Evolutionary conservation across 2,797 vertebrate genomes (phyloP), one percentile per base, ranked within the genome.

Genomic region (Picus viridis): DNA sequence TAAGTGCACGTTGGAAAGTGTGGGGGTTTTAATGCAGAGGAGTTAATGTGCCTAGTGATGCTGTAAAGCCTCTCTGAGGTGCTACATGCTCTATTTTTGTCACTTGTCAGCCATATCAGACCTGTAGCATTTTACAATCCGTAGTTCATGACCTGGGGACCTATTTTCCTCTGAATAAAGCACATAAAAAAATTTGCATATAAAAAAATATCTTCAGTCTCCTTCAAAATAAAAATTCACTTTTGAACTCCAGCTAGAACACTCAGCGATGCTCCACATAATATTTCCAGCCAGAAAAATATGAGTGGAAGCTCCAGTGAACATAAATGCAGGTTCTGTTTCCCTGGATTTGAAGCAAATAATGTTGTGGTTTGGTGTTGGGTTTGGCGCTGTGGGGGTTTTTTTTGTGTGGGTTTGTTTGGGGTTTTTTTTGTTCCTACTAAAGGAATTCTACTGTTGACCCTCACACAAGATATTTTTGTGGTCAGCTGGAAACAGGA

Each of bases 211-310:
- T 53, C 10, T 20, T 72, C 14, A 43, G 5, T 87, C 30, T 73
- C 13, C 79, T 83, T 86, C 56, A 83, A 90, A 92, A 90, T 71
- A 83, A 67, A 91, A 45, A 27, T 83, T 83, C 24, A 5, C 24
- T 47, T 45, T 16, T 67, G 63, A 89, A 87, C 71, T 86, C 83
- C 26, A 56, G 6, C 41, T 88, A 39, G 79, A 94, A 90, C 56
- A 47, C 22, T 89, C 27, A 30, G 53, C 64, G 63, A 89, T 86
- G 58, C 41, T 90, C 73, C 34, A 22, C 15, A 14, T 74, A 58
- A 88, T 68, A 85, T 86, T 91, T 10, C 11, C 26, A 34, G 92
- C 79, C 82, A 88, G 82, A 90, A 89, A 93, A 88, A 79, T 18
- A 43, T 20, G 51, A 80, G 36, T 59, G 30, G 54, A 83, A 64